A percentile compares a stretch with the other conserved stretches of the same genome.
Conservation (phyloP, 92 coral and sea anemone genomes). For the Porites cylindrica region DNA sequence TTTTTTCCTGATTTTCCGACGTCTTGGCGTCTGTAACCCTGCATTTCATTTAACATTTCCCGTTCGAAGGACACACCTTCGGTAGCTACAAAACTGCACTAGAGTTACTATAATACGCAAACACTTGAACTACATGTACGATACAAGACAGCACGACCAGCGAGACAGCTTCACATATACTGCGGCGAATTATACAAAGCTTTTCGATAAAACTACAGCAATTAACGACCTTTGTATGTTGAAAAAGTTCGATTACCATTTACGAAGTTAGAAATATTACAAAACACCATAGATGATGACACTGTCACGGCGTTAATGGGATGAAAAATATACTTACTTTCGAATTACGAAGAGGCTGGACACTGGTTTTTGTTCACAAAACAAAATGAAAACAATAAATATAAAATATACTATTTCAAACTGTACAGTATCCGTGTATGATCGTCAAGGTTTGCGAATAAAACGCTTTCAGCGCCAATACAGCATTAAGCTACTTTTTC, state of each 20-base stretch:
- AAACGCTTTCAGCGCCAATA: slow-evolving; percentile 1
- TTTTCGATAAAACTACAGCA: slow-evolving; percentile 5
- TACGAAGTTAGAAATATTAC: slow-evolving; percentile 55
- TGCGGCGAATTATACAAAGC: slow-evolving; percentile 29
- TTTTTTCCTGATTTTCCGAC: slow-evolving; percentile 13
- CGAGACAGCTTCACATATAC: slow-evolving; percentile 4
- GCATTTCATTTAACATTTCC: slow-evolving; percentile 16
- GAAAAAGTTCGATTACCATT: slow-evolving; percentile 64
- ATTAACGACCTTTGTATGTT: slow-evolving; percentile 56
- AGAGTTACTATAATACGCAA: slow-evolving; percentile 2
- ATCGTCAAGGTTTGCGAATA: slow-evolving; percentile 11
- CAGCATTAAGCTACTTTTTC: slow-evolving; percentile 45
- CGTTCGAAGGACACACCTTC: background rate
- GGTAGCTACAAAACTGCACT: slow-evolving; percentile 5
- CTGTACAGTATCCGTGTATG: slow-evolving; percentile 72
- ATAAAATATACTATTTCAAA: slow-evolving; percentile 67
- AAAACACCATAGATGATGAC: slow-evolving; percentile 37
- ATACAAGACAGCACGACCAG: slow-evolving; percentile 40
- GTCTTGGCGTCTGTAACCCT: slow-evolving; percentile 7
- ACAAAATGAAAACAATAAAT: slow-evolving; percentile 62
- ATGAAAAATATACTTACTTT: slow-evolving; percentile 10
- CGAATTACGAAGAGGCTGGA: slow-evolving; percentile 29
- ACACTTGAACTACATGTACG: background rate
- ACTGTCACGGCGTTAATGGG: slow-evolving; percentile 3
- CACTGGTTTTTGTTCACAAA: slow-evolving; percentile 7